Percentiles rank a stretch among this genome's conserved stretches.
phyloP scores from a whole-genome alignment of 2,797 vertebrate genomes.

The Hippocampus kuda region DNA sequence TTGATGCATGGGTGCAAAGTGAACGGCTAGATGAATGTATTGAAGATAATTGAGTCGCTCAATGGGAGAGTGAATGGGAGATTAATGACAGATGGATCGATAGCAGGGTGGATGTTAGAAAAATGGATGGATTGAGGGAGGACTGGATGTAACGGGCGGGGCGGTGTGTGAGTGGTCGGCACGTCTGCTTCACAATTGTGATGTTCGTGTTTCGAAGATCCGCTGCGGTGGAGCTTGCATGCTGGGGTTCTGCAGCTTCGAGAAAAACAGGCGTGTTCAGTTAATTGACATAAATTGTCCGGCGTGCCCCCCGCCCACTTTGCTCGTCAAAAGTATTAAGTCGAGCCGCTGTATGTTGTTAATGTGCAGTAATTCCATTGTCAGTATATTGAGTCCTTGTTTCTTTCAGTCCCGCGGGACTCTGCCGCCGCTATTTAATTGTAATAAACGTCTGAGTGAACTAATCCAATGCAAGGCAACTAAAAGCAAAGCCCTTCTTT shows the following conservation, averaged over 20 bases:
- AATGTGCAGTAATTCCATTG: neutral
- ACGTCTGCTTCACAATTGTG: neutral
- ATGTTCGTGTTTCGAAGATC: too few species aligned
- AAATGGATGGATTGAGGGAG: neutral
- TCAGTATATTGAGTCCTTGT: neutral
- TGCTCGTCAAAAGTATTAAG: neutral
- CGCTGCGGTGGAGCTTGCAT: too few species aligned
- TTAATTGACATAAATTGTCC: too few species aligned
- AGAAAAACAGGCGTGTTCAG: too few species aligned
- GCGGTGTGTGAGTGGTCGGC: neutral
- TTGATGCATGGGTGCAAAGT: neutral
- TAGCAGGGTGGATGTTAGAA: neutral
- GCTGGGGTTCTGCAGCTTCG: too few species aligned
- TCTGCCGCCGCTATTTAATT: neutral
- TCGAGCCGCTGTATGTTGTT: neutral
- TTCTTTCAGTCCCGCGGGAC: neutral
- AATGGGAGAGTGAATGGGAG: neutral
- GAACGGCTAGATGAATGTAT: neutral
- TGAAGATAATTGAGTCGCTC: neutral
- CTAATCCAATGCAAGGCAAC: neutral
- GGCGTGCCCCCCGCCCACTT: too few species aligned
- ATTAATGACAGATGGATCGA: neutral
- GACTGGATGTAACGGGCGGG: too few species aligned
- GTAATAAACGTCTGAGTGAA: constrained; percentile 1
- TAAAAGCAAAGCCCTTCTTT: constrained; percentile 1